These are phyloP conservation scores for Nestor notabilis DNA, from an alignment of 2,113 vertebrate species.

Conservation along the genomic window DNA sequence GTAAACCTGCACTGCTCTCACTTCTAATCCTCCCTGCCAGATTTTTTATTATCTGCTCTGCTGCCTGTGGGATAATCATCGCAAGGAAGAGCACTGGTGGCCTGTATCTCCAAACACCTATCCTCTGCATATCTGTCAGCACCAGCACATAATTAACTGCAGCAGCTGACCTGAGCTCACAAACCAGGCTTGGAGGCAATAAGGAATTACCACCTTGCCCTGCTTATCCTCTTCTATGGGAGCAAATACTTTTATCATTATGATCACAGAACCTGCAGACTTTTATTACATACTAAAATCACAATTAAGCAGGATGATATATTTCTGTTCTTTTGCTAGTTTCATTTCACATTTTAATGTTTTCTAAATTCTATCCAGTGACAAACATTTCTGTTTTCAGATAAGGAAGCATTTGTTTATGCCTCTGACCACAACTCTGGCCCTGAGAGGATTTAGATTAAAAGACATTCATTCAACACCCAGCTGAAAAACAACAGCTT, in stretches of 20 bases:
- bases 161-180: neutral
- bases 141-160: neutral
- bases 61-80: neutral
- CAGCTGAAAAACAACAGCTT: neutral
- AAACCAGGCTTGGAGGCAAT: neutral
- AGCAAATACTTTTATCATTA: neutral
- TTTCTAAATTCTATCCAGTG: neutral
- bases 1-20: neutral
- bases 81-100: neutral
- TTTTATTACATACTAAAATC: neutral
- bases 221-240: neutral
- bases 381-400: neutral
- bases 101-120: neutral
- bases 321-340: neutral
- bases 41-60: slow-evolving; percentile 14
- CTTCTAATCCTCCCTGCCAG: neutral
- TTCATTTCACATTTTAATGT: neutral
- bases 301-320: neutral
- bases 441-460: neutral
- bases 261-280: neutral
- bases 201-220: neutral
- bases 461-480: neutral
- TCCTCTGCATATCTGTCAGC: neutral
- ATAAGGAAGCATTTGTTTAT: neutral
- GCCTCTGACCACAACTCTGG: neutral